Evolutionary conservation across 2,888 invertebrate species (phyloP).

Genomic region (Limenitis arthemis): DNA sequence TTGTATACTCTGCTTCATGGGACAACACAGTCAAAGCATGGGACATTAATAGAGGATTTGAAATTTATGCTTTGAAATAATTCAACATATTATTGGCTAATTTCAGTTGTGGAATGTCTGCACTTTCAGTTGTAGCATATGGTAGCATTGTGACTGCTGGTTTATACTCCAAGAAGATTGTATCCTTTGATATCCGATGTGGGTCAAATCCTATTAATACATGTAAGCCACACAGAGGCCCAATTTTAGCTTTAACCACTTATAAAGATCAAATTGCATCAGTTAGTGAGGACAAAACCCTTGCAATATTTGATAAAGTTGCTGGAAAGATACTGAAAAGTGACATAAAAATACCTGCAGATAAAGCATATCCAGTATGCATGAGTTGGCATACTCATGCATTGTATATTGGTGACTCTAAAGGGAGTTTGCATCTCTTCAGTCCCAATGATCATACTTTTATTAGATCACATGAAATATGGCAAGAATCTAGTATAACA

Average conservation of each 20-base stretch:
- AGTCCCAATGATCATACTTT: conserved; percentile 46
- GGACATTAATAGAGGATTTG: conserved; percentile 58
- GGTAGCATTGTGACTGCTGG: conserved; percentile 66
- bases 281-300: conserved; percentile 71
- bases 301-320: conserved; percentile 70
- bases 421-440: conserved; percentile 54
- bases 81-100: no score
- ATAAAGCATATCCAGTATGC: conserved; percentile 55
- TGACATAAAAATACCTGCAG: conserved; percentile 51
- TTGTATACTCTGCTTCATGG: conserved; percentile 74
- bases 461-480: conserved; percentile 47
- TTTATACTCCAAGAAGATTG: conserved; percentile 67
- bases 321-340: conserved; percentile 55
- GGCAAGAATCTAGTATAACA: conserved; percentile 48
- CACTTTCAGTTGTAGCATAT: conserved; percentile 64
- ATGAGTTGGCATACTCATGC: conserved; percentile 55
- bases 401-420: conserved; percentile 61
- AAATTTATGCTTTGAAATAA: no score
- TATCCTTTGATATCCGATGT: conserved; percentile 65
- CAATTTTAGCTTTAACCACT: conserved; percentile 57
- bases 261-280: conserved; percentile 66
- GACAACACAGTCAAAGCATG: conserved; percentile 73
- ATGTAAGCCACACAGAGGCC: conserved; percentile 67
- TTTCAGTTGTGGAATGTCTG: conserved; percentile 64
- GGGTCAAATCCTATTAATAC: conserved; percentile 47